Conservation (phyloP, 2,888 invertebrate species). For the Didymodactylos carnosus region DNA sequence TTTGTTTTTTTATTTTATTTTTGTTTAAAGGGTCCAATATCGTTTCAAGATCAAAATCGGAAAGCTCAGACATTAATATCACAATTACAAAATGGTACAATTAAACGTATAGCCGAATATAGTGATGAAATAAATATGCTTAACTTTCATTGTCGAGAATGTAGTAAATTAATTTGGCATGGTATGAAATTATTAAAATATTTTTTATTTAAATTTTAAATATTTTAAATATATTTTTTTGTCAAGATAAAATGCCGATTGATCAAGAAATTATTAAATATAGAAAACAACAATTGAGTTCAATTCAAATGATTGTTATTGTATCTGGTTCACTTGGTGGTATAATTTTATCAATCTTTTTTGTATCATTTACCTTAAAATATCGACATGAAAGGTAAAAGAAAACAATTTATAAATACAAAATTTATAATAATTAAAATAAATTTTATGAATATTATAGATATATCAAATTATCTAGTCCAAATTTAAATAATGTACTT, state of each 20-base stretch:
- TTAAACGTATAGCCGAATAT: neutral
- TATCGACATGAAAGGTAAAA: slow-evolving; percentile 1
- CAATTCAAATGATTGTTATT: neutral
- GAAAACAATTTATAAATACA: neutral
- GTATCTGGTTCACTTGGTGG: neutral
- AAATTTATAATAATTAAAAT: neutral
- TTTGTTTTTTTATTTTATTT: too few relatives aligned
- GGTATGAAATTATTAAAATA: neutral
- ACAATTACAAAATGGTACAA: neutral
- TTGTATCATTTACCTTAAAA: slow-evolving; percentile 5
- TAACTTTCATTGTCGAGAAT: neutral
- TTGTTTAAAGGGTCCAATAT: neutral
- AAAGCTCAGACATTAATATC: neutral
- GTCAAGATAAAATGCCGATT: neutral
- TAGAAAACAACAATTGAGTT: neutral
- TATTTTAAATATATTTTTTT: neutral
- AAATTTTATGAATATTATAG: slow-evolving; percentile 39
- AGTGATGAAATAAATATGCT: neutral
- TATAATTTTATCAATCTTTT: neutral
- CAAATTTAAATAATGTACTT: slow-evolving; percentile 10
- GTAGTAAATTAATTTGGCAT: neutral
- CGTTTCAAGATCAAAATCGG: neutral
- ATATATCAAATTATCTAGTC: slow-evolving; percentile 13
- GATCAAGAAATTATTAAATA: neutral
- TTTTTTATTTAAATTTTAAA: neutral